Evolutionary conservation across 2,888 invertebrate species (phyloP).

Genomic region (Sinhomidia bicolor): DNA sequence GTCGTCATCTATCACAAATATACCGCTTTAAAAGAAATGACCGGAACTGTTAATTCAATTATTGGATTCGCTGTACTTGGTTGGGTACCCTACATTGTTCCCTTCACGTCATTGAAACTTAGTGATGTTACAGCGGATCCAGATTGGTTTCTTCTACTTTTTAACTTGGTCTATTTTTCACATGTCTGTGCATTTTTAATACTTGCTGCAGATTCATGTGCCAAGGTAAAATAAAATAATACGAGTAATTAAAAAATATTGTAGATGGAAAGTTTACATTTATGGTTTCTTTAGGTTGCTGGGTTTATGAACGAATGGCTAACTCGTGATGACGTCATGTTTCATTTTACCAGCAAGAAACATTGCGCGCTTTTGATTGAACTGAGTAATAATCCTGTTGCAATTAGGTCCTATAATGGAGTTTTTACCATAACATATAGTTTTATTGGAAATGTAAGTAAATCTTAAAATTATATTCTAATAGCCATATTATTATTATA

Average conservation of each 20-base stretch:
- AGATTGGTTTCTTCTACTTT: background rate
- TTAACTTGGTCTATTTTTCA: background rate
- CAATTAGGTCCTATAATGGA: background rate
- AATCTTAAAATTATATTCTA: background rate
- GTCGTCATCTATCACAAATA: background rate
- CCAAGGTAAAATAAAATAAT: constrained; percentile 8
- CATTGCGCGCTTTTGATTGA: background rate
- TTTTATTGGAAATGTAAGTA: constrained; percentile 22
- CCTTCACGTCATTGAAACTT: background rate
- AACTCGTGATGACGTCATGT: background rate
- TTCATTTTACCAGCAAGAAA: background rate
- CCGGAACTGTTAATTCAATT: background rate
- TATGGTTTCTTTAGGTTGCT: background rate
- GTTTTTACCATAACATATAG: background rate
- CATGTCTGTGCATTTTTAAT: background rate
- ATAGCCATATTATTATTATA: background rate
- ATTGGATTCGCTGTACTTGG: background rate
- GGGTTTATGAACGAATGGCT: background rate
- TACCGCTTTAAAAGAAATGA: background rate
- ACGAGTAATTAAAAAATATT: background rate
- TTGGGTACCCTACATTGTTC: constrained; percentile 6
- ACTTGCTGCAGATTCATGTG: constrained; percentile 6
- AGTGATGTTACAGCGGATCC: background rate
- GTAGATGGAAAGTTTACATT: background rate
- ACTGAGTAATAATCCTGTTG: background rate